Evolutionary conservation across 2,113 vertebrate genomes (phyloP), one percentile per base, ranked within the genome.

Genomic region (Mobula birostris): DNA sequence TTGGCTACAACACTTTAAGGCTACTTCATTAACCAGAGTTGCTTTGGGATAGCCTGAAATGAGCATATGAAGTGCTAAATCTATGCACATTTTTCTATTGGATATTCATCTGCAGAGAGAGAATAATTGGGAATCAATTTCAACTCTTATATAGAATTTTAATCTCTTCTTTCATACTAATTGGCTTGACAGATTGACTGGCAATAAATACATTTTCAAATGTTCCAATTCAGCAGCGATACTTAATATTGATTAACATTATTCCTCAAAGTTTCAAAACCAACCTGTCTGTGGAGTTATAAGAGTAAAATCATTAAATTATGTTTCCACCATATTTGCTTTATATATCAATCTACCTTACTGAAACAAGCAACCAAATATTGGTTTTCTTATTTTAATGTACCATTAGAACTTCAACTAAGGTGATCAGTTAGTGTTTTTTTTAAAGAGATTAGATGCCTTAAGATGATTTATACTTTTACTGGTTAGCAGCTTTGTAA

Each of bases 241-340:
- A 70, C 32, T 70, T 70, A 0, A 91, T 19, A 92, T 63, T 72
- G 29, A 68, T 61, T 32, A 68, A 70, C 21, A 14, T 92, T 92
- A 17, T n/a, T 70, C 66, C 70, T 70, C 21, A 32, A 63, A 70
- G 0, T 70, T 70, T 70, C n/a, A 70, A 36, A 70, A 70, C 17
- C 63, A 92, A 70, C 63, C 63, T 70, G 32, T 70, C 70, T 72
- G 19, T 70, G 32, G 7, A 92, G 66, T 7, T 92, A 40, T 32
- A 70, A 17, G 40, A 19, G n/a, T 72, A 70, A 92, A 92, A 92
- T 24, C 32, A 70, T 32, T 92, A n/a, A 92, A 92, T 92, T 66
- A 24, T 19, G 36, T 92, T 92, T 91, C 36, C 32, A 70, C 48
- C 48, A 48, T 48, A 48, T 48, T 48, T 48, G 48, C 19, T 36